phyloP scores from a whole-genome alignment of 2,888 invertebrate genomes.

The Pachymerium ferrugineum region DNA sequence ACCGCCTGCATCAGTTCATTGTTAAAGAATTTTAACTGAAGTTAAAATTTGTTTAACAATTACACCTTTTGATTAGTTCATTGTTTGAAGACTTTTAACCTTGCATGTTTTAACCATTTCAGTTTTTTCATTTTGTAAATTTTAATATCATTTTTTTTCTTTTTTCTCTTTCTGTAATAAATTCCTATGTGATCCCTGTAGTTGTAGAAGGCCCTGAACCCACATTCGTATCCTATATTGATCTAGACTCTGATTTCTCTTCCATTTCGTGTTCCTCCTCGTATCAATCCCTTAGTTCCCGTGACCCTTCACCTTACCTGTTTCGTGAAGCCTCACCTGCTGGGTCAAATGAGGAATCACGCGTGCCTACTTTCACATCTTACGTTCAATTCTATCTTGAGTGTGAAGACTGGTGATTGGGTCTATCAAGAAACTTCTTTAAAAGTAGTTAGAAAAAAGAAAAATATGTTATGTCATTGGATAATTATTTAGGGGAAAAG shows the following conservation, averaged over 20 bases:
- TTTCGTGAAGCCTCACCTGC: conserved; percentile 6
- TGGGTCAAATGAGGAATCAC: conserved; percentile 5
- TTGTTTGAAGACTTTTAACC: neutral
- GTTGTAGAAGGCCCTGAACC: neutral
- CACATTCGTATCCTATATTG: neutral
- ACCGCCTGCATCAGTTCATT: too few species aligned
- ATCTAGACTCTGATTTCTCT: conserved; percentile 9
- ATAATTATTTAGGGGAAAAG: neutral
- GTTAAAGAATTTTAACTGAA: too few species aligned
- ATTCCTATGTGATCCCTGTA: neutral
- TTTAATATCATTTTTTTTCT: neutral
- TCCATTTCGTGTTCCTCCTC: neutral
- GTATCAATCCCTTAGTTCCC: conserved; percentile 5
- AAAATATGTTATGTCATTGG: too few species aligned
- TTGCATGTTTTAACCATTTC: too few species aligned
- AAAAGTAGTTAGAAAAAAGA: too few species aligned
- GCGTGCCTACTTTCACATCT: neutral
- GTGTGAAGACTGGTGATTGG: conserved; percentile 11
- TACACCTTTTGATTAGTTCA: neutral
- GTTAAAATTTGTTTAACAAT: too few species aligned
- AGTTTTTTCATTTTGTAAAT: neutral
- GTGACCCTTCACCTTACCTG: neutral
- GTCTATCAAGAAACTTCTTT: too few species aligned
- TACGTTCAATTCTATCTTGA: neutral
- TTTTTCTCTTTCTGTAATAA: neutral